phyloP scores from a whole-genome alignment of 2,888 invertebrate genomes.

The Cerceris ruficornis region DNA sequence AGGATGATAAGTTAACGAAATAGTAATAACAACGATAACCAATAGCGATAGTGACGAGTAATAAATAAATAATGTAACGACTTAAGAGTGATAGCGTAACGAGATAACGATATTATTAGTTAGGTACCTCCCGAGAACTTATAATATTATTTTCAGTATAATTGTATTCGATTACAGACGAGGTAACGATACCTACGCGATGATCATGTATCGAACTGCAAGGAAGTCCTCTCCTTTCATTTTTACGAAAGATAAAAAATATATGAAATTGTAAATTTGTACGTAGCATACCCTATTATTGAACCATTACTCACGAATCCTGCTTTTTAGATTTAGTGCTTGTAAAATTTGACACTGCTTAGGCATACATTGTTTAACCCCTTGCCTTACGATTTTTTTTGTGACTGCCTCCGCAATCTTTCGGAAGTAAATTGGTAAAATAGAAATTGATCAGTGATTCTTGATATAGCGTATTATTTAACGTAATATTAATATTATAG shows the following conservation, averaged over 20 bases:
- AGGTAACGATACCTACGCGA: slow-evolving; percentile 42
- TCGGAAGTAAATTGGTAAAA: too few relatives aligned
- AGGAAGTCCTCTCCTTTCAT: slow-evolving; percentile 61
- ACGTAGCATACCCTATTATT: slow-evolving; percentile 42
- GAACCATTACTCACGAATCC: background rate
- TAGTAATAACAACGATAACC: slow-evolving; percentile 5
- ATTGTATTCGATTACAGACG: slow-evolving; percentile 62
- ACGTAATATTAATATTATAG: too few relatives aligned
- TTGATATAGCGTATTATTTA: too few relatives aligned
- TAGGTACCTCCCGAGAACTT: slow-evolving; percentile 51
- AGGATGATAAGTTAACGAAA: slow-evolving; percentile 18
- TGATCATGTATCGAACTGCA: slow-evolving; percentile 56
- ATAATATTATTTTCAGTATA: slow-evolving; percentile 69
- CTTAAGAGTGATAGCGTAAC: slow-evolving; percentile 55
- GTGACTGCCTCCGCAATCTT: too few relatives aligned
- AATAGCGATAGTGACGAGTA: slow-evolving; percentile 34
- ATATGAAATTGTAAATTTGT: slow-evolving; percentile 67
- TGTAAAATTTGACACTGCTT: too few relatives aligned
- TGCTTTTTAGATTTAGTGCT: too few relatives aligned
- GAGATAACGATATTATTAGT: slow-evolving; percentile 64
- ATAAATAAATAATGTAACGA: slow-evolving; percentile 44
- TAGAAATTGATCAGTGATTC: too few relatives aligned
- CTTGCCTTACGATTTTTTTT: too few relatives aligned
- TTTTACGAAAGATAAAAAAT: slow-evolving; percentile 65
- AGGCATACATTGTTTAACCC: too few relatives aligned